These are phyloP conservation scores for Synanthedon myopaeformis DNA, from an alignment of 2,888 invertebrate genomes.

Conservation along the genomic window DNA sequence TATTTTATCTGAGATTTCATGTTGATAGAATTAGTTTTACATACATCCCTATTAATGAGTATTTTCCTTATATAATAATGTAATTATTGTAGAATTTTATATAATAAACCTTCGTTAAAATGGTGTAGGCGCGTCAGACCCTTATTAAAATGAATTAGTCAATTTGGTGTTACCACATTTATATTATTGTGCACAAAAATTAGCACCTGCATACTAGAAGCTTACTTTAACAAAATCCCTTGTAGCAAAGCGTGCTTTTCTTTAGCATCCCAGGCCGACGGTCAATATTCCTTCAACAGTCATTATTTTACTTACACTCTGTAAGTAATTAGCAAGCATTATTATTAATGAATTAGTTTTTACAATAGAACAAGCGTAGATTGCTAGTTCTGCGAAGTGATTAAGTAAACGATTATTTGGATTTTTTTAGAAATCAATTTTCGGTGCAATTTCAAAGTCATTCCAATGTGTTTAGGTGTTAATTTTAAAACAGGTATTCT, in stretches of 20 bases:
- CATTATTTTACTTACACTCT: background rate
- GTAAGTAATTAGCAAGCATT: conserved; percentile 34
- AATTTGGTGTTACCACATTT: background rate
- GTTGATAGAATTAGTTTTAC: no score
- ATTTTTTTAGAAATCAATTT: conserved; percentile 7
- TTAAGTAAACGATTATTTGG: conserved; percentile 13
- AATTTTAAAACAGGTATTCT: background rate
- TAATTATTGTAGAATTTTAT: no score
- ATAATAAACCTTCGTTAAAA: no score
- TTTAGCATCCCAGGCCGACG: conserved; percentile 13
- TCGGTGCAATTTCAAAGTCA: conserved; percentile 15
- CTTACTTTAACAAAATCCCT: conserved; percentile 13
- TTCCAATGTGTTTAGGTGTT: conserved; percentile 3
- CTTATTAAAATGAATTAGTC: no score
- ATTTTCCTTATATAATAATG: no score
- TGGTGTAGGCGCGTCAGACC: no score
- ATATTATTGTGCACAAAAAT: conserved; percentile 1
- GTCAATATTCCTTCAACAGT: conserved; percentile 3
- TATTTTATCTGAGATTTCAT: no score
- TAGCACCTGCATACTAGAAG: conserved; percentile 17
- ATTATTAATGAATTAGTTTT: conserved; percentile 28
- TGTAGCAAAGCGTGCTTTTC: conserved; percentile 15
- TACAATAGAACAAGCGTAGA: conserved; percentile 13
- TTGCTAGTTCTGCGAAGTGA: conserved; percentile 19
- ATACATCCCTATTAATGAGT: no score